Percentiles rank a stretch among this genome's conserved stretches.
Evolutionary conservation across 2,113 vertebrate species (phyloP).

Genomic region (Tor tambroides): DNA sequence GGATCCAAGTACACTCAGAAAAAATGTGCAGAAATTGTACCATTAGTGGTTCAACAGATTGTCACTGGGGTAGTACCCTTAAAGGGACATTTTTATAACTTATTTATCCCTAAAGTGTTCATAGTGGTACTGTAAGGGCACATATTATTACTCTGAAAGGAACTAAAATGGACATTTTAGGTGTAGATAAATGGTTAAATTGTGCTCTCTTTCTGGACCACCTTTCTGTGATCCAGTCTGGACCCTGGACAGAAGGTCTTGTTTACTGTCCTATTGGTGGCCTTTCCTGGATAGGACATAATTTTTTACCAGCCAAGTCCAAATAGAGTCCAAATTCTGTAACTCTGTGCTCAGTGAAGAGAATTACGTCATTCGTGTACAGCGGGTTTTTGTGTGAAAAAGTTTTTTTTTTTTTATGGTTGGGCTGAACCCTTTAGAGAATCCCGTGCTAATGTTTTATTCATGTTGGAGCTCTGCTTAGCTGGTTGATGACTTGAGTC

Average conservation of each 20-base stretch:
- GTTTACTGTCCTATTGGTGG: background rate
- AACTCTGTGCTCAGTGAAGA: background rate
- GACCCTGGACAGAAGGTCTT: background rate
- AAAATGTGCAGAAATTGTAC: no score
- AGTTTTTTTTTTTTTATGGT: no score
- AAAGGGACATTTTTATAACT: background rate
- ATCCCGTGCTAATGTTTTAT: conserved; percentile 4
- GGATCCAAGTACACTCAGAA: no score
- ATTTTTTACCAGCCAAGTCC: background rate
- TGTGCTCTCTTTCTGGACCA: background rate
- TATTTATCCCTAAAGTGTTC: background rate
- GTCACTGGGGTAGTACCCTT: background rate
- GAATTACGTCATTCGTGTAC: background rate
- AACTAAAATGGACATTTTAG: background rate
- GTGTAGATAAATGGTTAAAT: background rate
- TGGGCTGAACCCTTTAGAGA: background rate
- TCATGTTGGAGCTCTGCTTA: background rate
- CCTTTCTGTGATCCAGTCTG: background rate
- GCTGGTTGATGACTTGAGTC: conserved; percentile 21
- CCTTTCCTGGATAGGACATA: background rate
- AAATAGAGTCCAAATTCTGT: background rate
- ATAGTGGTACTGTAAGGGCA: background rate
- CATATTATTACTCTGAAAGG: background rate
- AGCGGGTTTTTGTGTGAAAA: background rate
- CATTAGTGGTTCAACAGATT: background rate